Base-by-base conservation (phyloP, 2,888 invertebrate species). In the Heteromyza rotundicornis region DNA sequence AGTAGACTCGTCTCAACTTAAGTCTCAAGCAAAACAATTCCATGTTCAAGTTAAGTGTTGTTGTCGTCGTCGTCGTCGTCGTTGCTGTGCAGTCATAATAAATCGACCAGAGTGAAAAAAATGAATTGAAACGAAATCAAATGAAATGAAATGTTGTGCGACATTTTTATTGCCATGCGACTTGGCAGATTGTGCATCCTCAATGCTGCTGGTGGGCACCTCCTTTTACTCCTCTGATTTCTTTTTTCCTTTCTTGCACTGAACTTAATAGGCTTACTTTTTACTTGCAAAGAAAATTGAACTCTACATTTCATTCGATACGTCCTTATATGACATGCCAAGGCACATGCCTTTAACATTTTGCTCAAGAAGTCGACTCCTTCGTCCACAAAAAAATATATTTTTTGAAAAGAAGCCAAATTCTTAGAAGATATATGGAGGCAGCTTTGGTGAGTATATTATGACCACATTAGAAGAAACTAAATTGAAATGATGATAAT, bases 251-350 rank as follows among this genome's bases (percentile, higher is more conserved):
- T 47, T 17, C 47, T 12, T 14, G 8, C 5, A 20, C 20, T 19
- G 19, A 47, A 47, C 47, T 47, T 47, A 47, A 47, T 47, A 47
- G 47, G 47, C 47, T 47, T 47, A 47, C 47, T 47, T 47, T 5
- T 5, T 20, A 14, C 19, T 17, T 47, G 47, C 19, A 20, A 3
- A 20, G 19, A 47, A 19, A 47, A 19, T 17, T 19, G 47, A 47
- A 47, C 19, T n/a, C n/a, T 19, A 20, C 47, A 20, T 20, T 20
- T 47, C 47, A 20, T 20, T 2, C 19, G 40, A 14, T 8, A 19
- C 17, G 47, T 20, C 19, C 20, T 47, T 5, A 5, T 27, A 27
- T 7, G 27, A 5, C 27, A 27, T 27, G 27, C 27, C 27, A 27
- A 27, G 27, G n/a, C n/a, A n/a, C n/a, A n/a, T n/a, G n/a, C n/a